These are phyloP conservation scores for Collichthys lucidus DNA, from an alignment of 2,113 vertebrate genomes.

Conservation along the genomic window DNA sequence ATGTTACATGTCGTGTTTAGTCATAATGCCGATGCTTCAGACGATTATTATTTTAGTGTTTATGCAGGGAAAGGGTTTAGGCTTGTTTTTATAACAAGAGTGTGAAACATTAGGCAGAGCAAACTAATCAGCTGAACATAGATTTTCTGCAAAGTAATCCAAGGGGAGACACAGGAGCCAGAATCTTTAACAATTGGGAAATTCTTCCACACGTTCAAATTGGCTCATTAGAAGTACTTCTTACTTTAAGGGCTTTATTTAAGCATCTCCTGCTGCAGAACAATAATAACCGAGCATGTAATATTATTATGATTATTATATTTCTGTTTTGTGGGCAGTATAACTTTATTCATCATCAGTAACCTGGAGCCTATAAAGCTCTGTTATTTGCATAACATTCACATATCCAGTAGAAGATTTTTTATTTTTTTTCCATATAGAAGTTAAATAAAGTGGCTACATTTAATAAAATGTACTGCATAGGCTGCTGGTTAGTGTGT, in stretches of 20 bases:
- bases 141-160: background rate
- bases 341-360: conserved; percentile 32
- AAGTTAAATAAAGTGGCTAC: background rate
- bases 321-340: conserved; percentile 28
- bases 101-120: background rate
- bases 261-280: conserved; percentile 3
- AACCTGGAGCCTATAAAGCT: conserved; percentile 14
- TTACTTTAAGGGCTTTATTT: conserved; percentile 7
- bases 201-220: background rate
- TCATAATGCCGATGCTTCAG: background rate
- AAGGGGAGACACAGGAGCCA: background rate
- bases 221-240: conserved; percentile 2
- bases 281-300: conserved; percentile 17
- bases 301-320: conserved; percentile 24
- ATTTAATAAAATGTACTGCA: background rate
- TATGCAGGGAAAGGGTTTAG: background rate
- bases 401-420: background rate
- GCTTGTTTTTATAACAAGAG: background rate
- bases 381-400: conserved; percentile 11
- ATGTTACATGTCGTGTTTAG: background rate
- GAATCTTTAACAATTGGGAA: conserved; percentile 15
- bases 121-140: background rate
- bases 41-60: background rate
- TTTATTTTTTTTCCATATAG: background rate
- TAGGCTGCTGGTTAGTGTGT: background rate